Conservation (phyloP, 2,888 invertebrate species). For the Eristalis tenax region DNA sequence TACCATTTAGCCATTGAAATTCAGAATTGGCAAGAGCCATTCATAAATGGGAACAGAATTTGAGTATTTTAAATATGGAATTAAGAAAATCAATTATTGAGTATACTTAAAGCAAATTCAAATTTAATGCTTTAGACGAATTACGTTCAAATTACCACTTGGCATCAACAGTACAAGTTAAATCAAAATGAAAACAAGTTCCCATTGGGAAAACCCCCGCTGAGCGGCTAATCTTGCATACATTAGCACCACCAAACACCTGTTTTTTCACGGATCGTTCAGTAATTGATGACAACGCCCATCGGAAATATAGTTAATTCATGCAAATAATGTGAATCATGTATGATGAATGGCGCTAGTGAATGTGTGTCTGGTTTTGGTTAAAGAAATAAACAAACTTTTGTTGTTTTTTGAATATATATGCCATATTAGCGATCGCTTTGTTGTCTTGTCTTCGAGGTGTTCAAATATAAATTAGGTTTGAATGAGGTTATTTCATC, state of each 20-base stretch:
- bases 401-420: neutral
- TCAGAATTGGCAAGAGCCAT: too few species aligned
- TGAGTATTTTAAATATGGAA: too few species aligned
- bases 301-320: neutral
- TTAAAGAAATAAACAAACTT: neutral
- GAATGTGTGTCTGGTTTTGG: neutral
- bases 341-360: neutral
- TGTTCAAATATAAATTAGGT: neutral
- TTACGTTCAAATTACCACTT: neutral
- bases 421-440: neutral
- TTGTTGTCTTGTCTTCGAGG: neutral
- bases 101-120: neutral
- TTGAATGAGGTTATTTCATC: neutral
- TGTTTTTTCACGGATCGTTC: neutral
- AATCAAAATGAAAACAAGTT: neutral
- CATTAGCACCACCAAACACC: neutral
- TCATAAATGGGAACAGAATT: too few species aligned
- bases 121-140: neutral
- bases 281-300: neutral
- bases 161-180: neutral
- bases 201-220: neutral
- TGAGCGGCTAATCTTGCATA: neutral
- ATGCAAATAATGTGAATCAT: neutral
- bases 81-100: too few species aligned
- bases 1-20: too few species aligned